phyloP scores from a whole-genome alignment of 2,797 vertebrate species.

The Gouania willdenowi region DNA sequence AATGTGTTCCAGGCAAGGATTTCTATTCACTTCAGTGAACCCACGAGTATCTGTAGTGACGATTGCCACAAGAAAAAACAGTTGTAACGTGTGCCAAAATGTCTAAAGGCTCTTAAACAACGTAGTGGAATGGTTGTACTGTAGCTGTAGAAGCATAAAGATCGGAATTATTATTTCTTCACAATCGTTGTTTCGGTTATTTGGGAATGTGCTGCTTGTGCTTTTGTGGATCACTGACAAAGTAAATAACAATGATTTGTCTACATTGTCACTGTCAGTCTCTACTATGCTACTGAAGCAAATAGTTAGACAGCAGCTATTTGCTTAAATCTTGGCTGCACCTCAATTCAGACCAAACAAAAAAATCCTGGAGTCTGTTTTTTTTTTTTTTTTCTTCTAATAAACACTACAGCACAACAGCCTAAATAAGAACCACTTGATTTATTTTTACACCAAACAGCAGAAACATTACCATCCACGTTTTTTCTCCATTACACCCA shows the following conservation, averaged over 20 bases:
- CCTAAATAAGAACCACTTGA: no score
- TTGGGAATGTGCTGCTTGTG: constrained; percentile 21
- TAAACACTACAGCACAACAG: no score
- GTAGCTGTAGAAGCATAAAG: constrained; percentile 6
- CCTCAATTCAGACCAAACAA: constrained; percentile 19
- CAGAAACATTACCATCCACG: no score
- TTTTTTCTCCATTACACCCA: no score
- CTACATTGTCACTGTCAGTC: constrained; percentile 7
- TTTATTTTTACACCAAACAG: no score
- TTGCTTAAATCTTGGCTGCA: constrained; percentile 14
- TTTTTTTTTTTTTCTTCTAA: no score
- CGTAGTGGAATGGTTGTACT: constrained; percentile 11
- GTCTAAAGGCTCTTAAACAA: not conserved
- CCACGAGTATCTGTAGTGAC: not conserved
- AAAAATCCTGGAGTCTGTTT: no score
- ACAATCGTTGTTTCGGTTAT: constrained; percentile 25
- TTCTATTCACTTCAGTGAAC: constrained; percentile 7
- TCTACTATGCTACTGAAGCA: constrained; percentile 4
- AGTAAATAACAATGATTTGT: constrained; percentile 23
- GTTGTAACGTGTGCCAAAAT: constrained; percentile 3
- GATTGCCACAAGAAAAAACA: constrained; percentile 8
- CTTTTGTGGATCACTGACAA: constrained; percentile 30
- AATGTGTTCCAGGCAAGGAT: constrained; percentile 22
- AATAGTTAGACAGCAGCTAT: constrained; percentile 17
- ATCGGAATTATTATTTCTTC: constrained; percentile 19